phyloP scores from a whole-genome alignment of 2,113 vertebrate species.

The Aegypius monachus region DNA sequence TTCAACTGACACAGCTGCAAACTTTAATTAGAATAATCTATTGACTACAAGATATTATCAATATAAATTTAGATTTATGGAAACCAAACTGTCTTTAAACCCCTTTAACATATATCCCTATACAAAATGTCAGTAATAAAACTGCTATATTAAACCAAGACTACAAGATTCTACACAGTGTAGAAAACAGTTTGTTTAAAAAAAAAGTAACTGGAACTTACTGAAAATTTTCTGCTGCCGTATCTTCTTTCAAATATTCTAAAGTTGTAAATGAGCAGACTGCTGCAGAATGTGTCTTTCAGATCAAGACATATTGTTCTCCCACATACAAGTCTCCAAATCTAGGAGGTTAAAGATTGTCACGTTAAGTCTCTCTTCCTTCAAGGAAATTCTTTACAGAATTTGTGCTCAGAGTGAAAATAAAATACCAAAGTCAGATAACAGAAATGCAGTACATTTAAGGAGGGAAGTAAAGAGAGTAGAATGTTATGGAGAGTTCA shows the following conservation, averaged over 20 bases:
- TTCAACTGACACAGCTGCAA: background rate
- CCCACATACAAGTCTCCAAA: constrained; percentile 79
- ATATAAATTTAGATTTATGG: background rate
- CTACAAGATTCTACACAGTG: background rate
- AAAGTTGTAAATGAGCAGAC: constrained; percentile 82
- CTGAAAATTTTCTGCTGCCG: constrained; percentile 82
- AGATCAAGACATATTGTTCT: constrained; percentile 80
- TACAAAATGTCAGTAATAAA: background rate
- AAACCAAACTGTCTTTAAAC: background rate
- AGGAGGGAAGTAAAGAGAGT: background rate
- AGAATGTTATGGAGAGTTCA: background rate
- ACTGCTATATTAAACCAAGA: background rate
- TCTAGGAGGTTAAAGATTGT: constrained; percentile 58
- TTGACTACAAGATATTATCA: background rate
- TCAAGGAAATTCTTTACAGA: background rate
- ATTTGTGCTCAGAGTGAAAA: background rate
- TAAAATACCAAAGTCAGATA: background rate
- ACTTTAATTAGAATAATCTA: background rate
- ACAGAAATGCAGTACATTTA: background rate
- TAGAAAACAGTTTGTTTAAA: background rate
- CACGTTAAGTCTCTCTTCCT: background rate
- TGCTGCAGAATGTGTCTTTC: constrained; percentile 82
- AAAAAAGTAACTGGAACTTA: constrained; percentile 58
- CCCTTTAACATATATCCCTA: background rate
- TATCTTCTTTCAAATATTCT: constrained; percentile 85